Base-by-base conservation (phyloP, 2,888 invertebrate genomes). In the Phlogophora meticulosa region DNA sequence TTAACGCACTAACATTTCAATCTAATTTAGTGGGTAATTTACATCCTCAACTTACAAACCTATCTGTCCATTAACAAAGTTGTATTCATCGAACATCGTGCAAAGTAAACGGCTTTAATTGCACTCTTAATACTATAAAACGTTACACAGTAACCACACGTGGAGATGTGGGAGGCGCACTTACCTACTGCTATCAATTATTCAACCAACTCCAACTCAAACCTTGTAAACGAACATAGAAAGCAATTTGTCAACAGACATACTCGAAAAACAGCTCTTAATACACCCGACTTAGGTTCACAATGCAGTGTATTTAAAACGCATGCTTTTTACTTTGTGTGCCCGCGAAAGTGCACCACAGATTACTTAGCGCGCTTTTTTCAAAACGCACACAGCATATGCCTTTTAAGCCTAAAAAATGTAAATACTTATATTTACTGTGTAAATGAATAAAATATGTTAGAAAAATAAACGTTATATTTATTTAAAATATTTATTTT, bases 111-210 rank as follows among this genome's bases (percentile, higher is more conserved):
- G 34, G 45, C n/a, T 69, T 48, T 68, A 36, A 62, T 62, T 70
- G 52, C 48, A n/a, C 32, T 48, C 5, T 62, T 36, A 52, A 43
- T 42, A 49, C 45, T 22, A 28, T 55, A 49, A 45, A 61, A 59
- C 57, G 46, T 40, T 67, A 62, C 78, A 67, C 7, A 45, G 78
- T 76, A 66, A 45, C 61, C 15, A 48, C 46, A 28, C 38, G 32
- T 22, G 34, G 38, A 20, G 43, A 49, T 45, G 52, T 22, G 13
- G 57, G n/a, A 62, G 61, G 48, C 11, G 76, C 80, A 76, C 66
- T 79, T 66, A 75, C 43, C 24, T 38, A n/a, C n/a, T n/a, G n/a
- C n/a, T 20, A 59, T 71, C 53, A 52, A 75, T 76, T 71, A 78
- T 79, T 71, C 58, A 60, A 13, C 7, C 9, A 15, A 36, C 63